These are phyloP conservation scores for Microplitis deprimator DNA, from an alignment of 2,888 invertebrate species.

Conservation along the genomic window DNA sequence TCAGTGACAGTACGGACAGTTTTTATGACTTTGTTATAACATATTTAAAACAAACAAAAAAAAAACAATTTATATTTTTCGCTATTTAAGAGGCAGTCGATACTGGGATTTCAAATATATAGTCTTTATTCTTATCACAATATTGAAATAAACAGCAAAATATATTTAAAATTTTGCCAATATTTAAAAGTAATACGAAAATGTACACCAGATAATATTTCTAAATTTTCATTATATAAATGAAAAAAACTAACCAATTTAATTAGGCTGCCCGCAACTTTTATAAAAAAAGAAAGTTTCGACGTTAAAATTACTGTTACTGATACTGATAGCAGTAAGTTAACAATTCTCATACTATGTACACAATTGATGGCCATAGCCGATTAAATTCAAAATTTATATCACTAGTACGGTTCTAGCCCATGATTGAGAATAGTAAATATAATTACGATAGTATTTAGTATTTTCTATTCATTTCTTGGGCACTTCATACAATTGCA, in stretches of 20 bases:
- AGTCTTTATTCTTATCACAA: constrained; percentile 52
- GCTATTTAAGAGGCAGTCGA: constrained; percentile 28
- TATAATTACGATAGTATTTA: constrained; percentile 3
- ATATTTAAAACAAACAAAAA: constrained; percentile 7
- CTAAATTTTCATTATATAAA: background rate
- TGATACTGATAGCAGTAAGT: constrained; percentile 3
- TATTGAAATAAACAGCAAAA: constrained; percentile 28
- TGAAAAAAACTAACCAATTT: background rate
- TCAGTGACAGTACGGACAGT: background rate
- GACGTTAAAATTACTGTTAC: background rate
- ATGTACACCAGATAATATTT: background rate
- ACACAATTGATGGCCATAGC: constrained; percentile 22
- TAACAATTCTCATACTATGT: constrained; percentile 2
- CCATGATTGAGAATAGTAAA: background rate
- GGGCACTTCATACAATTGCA: background rate
- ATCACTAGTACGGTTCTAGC: constrained; percentile 22
- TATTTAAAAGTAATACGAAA: background rate
- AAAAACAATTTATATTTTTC: constrained; percentile 17
- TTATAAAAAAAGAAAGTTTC: background rate
- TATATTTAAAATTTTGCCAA: background rate
- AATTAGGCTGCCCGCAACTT: background rate
- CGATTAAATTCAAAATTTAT: constrained; percentile 3
- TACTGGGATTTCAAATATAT: constrained; percentile 32
- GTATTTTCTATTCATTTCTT: background rate
- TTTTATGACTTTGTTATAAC: background rate